Evolutionary conservation across 2,113 vertebrate species (phyloP), one percentile per base, ranked within the genome.

Genomic region (Nipponia nippon): DNA sequence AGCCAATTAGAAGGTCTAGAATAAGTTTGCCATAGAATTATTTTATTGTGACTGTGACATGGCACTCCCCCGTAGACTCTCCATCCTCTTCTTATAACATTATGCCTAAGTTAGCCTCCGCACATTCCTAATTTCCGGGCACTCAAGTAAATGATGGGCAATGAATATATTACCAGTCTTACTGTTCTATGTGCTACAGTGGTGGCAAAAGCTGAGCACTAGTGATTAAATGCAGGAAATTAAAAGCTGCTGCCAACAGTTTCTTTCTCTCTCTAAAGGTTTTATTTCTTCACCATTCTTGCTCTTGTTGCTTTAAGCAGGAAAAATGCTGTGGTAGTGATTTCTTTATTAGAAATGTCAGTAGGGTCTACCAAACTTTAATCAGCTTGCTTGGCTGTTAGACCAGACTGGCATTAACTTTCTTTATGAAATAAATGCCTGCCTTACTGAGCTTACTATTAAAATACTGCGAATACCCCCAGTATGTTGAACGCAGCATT

Each of bases 321-420:
- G 55, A 84, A 90, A 95, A 94, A 79, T 56, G 93, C 97, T 96
- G 87, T 7, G 32, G 67, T 83, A 53, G 95, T 81, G 76, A 96
- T 96, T 97, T 97, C 95, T 95, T 93, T 98, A 96, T 97, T 83
- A 91, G 94, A 93, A 93, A 58, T 44, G 55, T 94, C 92, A 91
- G 27, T 47, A 56, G 83, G 47, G 73, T 84, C 80, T 91, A 96
- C 93, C 93, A 96, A 91, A 87, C 67, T 88, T 95, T 90, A 87
- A 96, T 97, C 92, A 59, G 36, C 55, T 89, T 4, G 0, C 70
- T 89, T 70, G 95, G 73, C 89, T 61, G 3, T 76, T 93, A 90
- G 66, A 72, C 40, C 90, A 70, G 63, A 88, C 84, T 70, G 85
- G 85, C 73, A 81, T 47, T 47, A 91, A 93, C 83, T 50, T 82